Evolutionary conservation across 2,797 vertebrate genomes (phyloP).

Genomic region (Oreochromis grahami): DNA sequence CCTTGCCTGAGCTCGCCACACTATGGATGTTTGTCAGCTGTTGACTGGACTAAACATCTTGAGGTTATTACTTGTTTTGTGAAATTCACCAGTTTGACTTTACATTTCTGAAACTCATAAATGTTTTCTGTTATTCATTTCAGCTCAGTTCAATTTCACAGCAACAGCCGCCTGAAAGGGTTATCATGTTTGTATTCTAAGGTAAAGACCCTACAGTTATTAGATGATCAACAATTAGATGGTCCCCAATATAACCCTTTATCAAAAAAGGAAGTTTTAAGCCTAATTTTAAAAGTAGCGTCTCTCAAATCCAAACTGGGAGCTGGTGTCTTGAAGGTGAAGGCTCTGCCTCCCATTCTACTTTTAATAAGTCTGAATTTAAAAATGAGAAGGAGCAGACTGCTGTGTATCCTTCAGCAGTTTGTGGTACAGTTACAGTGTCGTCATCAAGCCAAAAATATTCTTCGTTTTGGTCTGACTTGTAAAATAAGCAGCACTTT

Average conservation of each 20-base stretch:
- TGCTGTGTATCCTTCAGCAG: neutral
- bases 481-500: neutral
- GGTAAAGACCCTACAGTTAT: too few relatives aligned
- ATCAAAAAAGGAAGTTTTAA: neutral
- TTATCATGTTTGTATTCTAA: neutral
- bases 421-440: neutral
- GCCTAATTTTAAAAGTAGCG: neutral
- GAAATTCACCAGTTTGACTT: neutral
- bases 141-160: neutral
- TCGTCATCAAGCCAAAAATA: neutral
- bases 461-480: neutral
- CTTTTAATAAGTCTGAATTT: neutral
- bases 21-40: neutral
- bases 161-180: neutral
- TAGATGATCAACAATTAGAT: neutral
- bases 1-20: neutral
- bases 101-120: fast-evolving
- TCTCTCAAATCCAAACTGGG: neutral
- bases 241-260: neutral
- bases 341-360: neutral
- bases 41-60: neutral
- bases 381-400: neutral
- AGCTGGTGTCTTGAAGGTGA: fast-evolving
- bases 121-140: neutral
- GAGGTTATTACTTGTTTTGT: neutral